These are phyloP conservation scores for Amphipoea oculea DNA, from an alignment of 2,888 invertebrate species.

Conservation along the genomic window DNA sequence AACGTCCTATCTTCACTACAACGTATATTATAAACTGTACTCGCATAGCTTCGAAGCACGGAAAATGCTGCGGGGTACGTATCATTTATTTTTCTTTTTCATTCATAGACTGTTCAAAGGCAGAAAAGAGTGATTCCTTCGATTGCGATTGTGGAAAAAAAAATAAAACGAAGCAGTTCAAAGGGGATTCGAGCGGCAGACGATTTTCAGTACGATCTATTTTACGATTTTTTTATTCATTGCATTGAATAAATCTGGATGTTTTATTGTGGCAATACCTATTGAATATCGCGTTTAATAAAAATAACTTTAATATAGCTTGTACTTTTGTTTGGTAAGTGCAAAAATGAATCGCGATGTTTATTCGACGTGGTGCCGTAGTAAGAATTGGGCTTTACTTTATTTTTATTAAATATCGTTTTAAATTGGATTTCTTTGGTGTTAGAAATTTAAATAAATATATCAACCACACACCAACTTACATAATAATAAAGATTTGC, in stretches of 20 bases:
- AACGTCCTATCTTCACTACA: constrained; percentile 63
- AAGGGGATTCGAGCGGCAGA: constrained; percentile 60
- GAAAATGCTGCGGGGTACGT: constrained; percentile 67
- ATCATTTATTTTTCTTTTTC: constrained; percentile 75
- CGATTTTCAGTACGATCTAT: constrained; percentile 70
- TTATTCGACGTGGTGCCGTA: background rate
- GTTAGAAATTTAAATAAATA: background rate
- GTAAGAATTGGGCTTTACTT: background rate
- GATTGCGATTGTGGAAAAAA: constrained; percentile 66
- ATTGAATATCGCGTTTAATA: constrained; percentile 32
- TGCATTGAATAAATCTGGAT: constrained; percentile 61
- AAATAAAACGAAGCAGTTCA: constrained; percentile 62
- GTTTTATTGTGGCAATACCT: constrained; percentile 41
- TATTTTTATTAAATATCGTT: background rate
- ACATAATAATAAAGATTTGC: background rate
- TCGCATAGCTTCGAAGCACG: constrained; percentile 64
- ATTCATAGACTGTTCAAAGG: constrained; percentile 69
- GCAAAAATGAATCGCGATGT: background rate
- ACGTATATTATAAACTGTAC: constrained; percentile 56
- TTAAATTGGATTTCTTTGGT: background rate
- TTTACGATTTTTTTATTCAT: constrained; percentile 65
- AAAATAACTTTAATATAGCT: constrained; percentile 1
- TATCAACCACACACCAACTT: background rate
- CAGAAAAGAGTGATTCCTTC: constrained; percentile 69
- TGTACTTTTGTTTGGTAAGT: background rate